Conservation (phyloP, 1,140 invertebrate genomes). For the Drosophila tropicalis region DNA sequence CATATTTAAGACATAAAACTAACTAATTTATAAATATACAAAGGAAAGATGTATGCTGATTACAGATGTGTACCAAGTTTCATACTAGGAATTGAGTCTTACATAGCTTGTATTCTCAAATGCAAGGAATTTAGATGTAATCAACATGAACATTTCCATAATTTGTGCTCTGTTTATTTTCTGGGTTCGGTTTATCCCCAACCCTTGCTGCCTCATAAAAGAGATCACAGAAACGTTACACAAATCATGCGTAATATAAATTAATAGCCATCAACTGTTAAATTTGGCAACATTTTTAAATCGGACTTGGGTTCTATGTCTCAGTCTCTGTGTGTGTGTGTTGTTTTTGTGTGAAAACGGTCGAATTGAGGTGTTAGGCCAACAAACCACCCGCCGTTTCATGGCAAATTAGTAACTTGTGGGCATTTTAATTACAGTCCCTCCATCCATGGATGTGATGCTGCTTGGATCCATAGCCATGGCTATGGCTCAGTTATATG, state of each 20-base stretch:
- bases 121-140: slow-evolving; percentile 12
- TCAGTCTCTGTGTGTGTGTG: neutral
- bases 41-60: neutral
- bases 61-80: no score
- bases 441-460: slow-evolving; percentile 11
- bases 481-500: slow-evolving; percentile 43
- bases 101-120: neutral
- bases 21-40: slow-evolving; percentile 68
- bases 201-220: neutral
- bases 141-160: neutral
- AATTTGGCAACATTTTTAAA: slow-evolving; percentile 61
- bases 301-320: slow-evolving; percentile 14
- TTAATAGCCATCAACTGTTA: slow-evolving; percentile 76
- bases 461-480: neutral
- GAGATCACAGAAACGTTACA: slow-evolving; percentile 41
- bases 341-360: neutral
- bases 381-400: slow-evolving; percentile 52
- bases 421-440: slow-evolving; percentile 79
- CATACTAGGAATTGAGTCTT: no score
- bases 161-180: neutral
- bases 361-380: slow-evolving; percentile 3
- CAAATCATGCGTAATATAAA: slow-evolving; percentile 78
- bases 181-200: no score
- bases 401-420: slow-evolving; percentile 80
- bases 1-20: slow-evolving; percentile 53